Evolutionary conservation across 2,888 invertebrate genomes (phyloP), one percentile per base, ranked within the genome.

Genomic region (Heliconius sara): DNA sequence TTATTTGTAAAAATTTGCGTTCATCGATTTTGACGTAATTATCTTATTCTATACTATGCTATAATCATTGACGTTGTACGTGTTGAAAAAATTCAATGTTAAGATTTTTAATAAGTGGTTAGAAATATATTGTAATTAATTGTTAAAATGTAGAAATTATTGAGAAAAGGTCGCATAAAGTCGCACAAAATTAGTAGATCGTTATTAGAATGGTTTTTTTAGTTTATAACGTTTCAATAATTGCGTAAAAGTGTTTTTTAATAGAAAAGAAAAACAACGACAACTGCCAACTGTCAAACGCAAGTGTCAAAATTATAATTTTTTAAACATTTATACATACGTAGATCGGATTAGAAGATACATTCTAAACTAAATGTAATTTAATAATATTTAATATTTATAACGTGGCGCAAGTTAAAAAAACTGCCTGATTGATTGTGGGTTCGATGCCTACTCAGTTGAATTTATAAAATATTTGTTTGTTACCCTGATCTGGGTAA

Each of bases 181-280:
- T 93, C 93, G 94, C 95, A 95, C 95, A 94, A 95, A 94, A 84
- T 86, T 86, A 86, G 91, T 94, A 95, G 93, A 85, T 77, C 68
- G 66, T 79, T 78, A 70, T 73, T 70, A 65, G 4, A 66, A 27
- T 70, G 30, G 0, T 39, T 66, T 34, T 67, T 57, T 63, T 71
- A 65, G 30, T 75, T 75, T 43, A 34, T 39, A 30, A 16, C n/a
- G 19, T 71, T 43, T 70, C n/a, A 77, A 73, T 39, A 60, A 63
- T 68, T 78, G 76, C 75, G 75, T 73, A 60, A 52, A 30, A 43
- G 30, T 43, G 60, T 73, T 63, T 70, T 70, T 25, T 43, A 25
- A 70, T 25, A 13, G 13, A 68, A 66, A 39, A 60, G 60, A 76
- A 81, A 73, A 22, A 77, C 70, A 67, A 79, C 43, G 70, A 80